Evolutionary conservation across 1,140 invertebrate species (phyloP), one percentile per base, ranked within the genome.

Genomic region (Hycleus phaleratus): DNA sequence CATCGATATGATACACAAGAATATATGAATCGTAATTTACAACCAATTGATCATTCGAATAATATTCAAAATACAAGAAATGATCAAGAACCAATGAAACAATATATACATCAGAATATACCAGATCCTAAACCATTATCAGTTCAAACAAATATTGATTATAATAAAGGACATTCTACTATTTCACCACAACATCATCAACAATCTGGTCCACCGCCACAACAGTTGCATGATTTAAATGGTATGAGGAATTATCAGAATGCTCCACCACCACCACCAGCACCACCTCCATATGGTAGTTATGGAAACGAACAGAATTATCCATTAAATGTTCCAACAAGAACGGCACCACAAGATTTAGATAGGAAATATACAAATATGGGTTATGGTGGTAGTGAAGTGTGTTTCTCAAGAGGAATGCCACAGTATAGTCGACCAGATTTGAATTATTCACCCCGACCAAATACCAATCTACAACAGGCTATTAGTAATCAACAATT

Each of bases 351-450:
- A 10, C 38, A 25, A 8, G 32, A 54, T 11, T 57, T 46, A 38
- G 67, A 68, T 38, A 57, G 59, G n/a, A 67, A 69, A 53, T 73
- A 68, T 18, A 69, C 68, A 3, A 73, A 73, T 58, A 71, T 73
- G 69, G 71, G 69, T 6, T 73, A 73, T 52, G 47, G 58, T 3
- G 66, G 65, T 4, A 48, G 63, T 0, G 63, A 69, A n/a, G 63
- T 70, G 18, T 61, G 60, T 45, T 67, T 63, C 43, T 56, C 60
- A n/a, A 55, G 61, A 38, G 26, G 58, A 24, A 26, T 68, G n/a
- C 67, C 62, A 25, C 68, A 67, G 42, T 68, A 69, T 44, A 46
- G 26, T 12, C 48, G 63, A 2, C 38, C 62, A 1, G 63, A 65
- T 43, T 59, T 66, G 46, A 59, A 49, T 44, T 67, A 65, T 39